Base-by-base conservation (phyloP, 1,140 invertebrate species). In the Heliconius hermathena region DNA sequence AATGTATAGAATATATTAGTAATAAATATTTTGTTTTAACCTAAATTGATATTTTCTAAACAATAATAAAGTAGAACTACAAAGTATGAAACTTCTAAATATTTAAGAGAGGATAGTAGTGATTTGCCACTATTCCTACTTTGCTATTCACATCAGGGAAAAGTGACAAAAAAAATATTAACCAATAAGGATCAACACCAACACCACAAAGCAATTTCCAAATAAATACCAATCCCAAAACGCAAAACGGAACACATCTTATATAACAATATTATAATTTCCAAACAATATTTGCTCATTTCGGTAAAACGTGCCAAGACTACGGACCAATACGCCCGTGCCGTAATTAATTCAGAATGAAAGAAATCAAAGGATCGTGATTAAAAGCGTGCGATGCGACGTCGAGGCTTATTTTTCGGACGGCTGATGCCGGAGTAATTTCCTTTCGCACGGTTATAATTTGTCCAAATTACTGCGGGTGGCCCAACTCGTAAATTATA, bases 281-380 rank as follows among this genome's bases (percentile, higher is more conserved):
- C n/a, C 60, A 66, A 66, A 66, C 60, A 66, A 66, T 72, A 76
- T 76, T 80, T 73, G 74, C 52, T 73, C 79, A 66, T 80, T 76
- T 66, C 71, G 29, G 70, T 71, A 52, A 76, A 77, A 80, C 79
- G 79, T 76, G 79, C 36, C 74, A 41, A 11, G 71, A 71, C 72
- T 77, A 46, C 54, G 72, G 76, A 73, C 38, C 79, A 77, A 81
- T 81, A 77, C 57, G 22, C 75, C 20, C 41, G 79, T 5, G 22
- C 71, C 71, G 76, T 71, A 81, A 81, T 77, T 81, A 81, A 81
- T 77, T 81, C 79, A 80, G 74, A 74, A 71, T 74, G 75, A 81
- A 81, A 77, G 79, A 81, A 81, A 81, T 81, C 79, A 81, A 81
- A 81, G 79, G 79, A 54, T 76, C 74, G 79, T 80, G 79, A 80